Conservation (phyloP, 2,797 vertebrate genomes). For the Cirrhinus mrigala region DNA sequence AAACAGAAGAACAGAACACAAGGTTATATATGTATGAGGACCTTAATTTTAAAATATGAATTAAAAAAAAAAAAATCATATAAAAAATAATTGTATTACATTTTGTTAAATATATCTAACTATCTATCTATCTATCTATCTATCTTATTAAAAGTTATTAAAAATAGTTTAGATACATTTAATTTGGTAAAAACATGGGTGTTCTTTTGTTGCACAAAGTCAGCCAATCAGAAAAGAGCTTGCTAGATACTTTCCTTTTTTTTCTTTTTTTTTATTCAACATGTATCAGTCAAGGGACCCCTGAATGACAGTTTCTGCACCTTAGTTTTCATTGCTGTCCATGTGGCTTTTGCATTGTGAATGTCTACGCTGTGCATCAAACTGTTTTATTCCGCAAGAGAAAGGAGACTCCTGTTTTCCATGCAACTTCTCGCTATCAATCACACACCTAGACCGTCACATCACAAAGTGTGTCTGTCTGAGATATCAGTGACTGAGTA, state of each 20-base stretch:
- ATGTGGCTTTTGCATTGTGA: background rate
- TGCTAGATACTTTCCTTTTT: background rate
- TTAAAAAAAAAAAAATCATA: too few relatives aligned
- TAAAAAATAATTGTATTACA: too few relatives aligned
- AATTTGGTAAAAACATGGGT: too few relatives aligned
- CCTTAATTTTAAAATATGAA: too few relatives aligned
- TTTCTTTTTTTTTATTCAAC: too few relatives aligned
- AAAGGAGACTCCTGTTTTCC: background rate
- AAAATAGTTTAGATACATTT: too few relatives aligned
- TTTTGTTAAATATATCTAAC: too few relatives aligned
- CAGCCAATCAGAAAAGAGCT: background rate
- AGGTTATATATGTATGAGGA: too few relatives aligned
- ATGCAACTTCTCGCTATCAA: background rate
- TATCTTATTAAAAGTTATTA: too few relatives aligned
- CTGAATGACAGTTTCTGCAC: background rate
- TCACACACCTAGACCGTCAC: background rate
- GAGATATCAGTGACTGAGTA: slow-evolving; percentile 18
- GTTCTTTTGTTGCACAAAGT: background rate
- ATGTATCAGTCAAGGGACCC: background rate
- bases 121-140: too few relatives aligned
- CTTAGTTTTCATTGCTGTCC: background rate
- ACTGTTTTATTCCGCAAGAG: slow-evolving; percentile 16
- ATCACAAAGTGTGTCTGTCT: slow-evolving; percentile 22
- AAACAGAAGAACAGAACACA: too few relatives aligned
- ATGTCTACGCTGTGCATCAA: background rate